These are phyloP conservation scores for Galbula dea DNA, from an alignment of 2,113 vertebrate species.

Conservation along the genomic window DNA sequence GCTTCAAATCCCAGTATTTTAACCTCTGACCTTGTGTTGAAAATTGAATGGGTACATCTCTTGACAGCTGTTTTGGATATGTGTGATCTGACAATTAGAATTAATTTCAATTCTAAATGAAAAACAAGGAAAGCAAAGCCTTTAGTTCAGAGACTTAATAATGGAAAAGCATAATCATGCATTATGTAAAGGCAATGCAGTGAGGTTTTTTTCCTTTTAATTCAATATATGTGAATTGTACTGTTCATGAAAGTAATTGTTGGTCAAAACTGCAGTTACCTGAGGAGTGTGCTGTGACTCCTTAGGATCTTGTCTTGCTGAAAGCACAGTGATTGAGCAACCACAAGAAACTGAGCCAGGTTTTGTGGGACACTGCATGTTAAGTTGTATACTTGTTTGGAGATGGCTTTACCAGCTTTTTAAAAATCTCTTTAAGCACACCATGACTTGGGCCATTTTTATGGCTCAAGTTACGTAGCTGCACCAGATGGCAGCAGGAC, in stretches of 20 bases:
- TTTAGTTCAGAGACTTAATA: background rate
- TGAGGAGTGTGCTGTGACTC: background rate
- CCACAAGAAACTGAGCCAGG: background rate
- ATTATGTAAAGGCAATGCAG: background rate
- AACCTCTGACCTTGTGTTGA: background rate
- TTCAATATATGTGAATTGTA: background rate
- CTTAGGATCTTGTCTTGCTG: background rate
- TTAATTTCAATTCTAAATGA: background rate
- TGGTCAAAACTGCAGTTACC: background rate
- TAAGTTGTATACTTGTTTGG: background rate
- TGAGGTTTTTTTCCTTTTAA: background rate
- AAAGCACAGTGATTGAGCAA: background rate
- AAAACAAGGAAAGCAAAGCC: background rate
- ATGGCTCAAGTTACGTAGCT: constrained; percentile 92
- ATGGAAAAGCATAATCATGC: background rate
- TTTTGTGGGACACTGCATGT: background rate
- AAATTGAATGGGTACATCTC: background rate
- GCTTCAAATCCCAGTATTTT: background rate
- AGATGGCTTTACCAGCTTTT: background rate
- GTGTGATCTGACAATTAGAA: background rate
- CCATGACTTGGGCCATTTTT: constrained; percentile 89
- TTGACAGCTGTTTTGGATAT: background rate
- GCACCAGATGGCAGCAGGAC: constrained; percentile 88
- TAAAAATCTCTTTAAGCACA: constrained; percentile 77
- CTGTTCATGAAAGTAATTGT: background rate